Evolutionary conservation across 2,888 invertebrate species (phyloP).

Genomic region (Nomada ferruginata): DNA sequence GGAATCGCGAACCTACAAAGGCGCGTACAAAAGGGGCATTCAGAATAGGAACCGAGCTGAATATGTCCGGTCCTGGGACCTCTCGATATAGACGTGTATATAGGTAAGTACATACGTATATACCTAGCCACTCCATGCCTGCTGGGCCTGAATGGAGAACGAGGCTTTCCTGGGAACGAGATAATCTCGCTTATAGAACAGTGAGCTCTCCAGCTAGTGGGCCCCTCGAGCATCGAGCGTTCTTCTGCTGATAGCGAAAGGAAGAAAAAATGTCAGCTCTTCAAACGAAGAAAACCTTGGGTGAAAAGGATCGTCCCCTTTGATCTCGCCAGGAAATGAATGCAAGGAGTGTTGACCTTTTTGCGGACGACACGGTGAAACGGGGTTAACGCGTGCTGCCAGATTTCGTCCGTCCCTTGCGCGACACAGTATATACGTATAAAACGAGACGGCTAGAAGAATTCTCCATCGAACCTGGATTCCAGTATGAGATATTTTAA

Average conservation of each 20-base stretch:
- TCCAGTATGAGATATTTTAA: not conserved
- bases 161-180: conserved; percentile 74
- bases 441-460: not conserved
- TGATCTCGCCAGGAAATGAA: conserved; percentile 61
- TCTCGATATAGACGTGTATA: conserved; percentile 45
- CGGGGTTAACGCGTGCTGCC: conserved; percentile 56
- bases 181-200: conserved; percentile 77
- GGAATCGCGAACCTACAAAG: conserved; percentile 77
- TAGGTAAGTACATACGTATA: conserved; percentile 35
- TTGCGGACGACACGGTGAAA: conserved; percentile 50
- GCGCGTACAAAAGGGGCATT: conserved; percentile 77
- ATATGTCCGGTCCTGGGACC: conserved; percentile 70
- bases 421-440: not conserved
- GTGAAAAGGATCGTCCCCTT: conserved; percentile 62
- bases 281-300: conserved; percentile 61
- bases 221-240: conserved; percentile 55
- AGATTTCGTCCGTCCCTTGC: conserved; percentile 15
- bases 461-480: conserved; percentile 11
- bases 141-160: conserved; percentile 70
- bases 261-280: conserved; percentile 28
- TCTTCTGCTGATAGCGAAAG: conserved; percentile 56
- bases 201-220: conserved; percentile 68
- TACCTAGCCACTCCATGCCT: conserved; percentile 61
- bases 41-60: conserved; percentile 72
- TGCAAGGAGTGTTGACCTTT: conserved; percentile 60